Base-by-base conservation (phyloP, 2,888 invertebrate genomes). In the Dasypogon diadema region DNA sequence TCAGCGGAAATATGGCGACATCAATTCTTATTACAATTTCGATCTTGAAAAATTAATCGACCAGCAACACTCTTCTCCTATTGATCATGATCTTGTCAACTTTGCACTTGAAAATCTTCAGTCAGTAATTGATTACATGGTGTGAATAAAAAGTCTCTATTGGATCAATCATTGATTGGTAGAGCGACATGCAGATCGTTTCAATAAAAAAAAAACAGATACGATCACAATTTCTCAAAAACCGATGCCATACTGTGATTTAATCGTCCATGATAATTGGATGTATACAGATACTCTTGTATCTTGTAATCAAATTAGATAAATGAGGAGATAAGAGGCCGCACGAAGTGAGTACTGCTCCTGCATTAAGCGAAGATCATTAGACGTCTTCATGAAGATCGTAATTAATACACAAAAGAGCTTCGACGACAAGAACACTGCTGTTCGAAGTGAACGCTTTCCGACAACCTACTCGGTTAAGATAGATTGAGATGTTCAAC, bases 81-180 rank as follows among this genome's bases (percentile, higher is more conserved):
- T 65, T 24, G 65, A 65, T 65, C 65, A 48, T 65, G 65, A 65
- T 65, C 65, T 65, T 65, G 65, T 65, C 65, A 65, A 65, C 48
- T 65, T 65, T 65, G 65, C 65, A 65, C 65, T 65, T 65, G 65
- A 65, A 65, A 65, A 65, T 65, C 24, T 46, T 24, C 14, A 46
- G 5, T 26, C 14, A 65, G 46, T 65, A 48, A 65, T 65, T 65
- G 65, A 65, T 65, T 65, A 14, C 46, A 24, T 46, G 48, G 65
- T 65, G 65, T 65, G 65, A 65, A 65, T 65, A 60, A 60, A 60
- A 58, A 60, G 37, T 21, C 26, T 37, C 60, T 18, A 60, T 60
- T 60, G 65, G 48, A 65, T 65, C 46, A 65, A 65, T 65, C 46
- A 46, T 46, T n/a, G 24, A n/a, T 14, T 14, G 46, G 10, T 65